Percentiles rank a stretch among this genome's conserved stretches.
phyloP scores from a whole-genome alignment of 1,140 invertebrate species.

The Sarcophaga peregrina region DNA sequence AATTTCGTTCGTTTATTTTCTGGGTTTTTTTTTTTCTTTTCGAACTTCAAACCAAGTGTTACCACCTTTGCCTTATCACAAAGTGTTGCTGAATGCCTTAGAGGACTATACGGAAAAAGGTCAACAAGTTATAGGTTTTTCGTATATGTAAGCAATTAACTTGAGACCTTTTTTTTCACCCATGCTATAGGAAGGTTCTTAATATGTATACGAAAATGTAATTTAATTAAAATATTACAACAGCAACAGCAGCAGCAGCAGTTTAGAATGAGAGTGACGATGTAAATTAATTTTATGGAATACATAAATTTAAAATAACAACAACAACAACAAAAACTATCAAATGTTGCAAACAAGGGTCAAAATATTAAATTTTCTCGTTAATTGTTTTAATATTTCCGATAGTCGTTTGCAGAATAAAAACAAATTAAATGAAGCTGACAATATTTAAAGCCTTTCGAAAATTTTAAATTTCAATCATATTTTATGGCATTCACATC shows the following conservation, averaged over 20 bases:
- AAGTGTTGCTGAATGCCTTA: no score
- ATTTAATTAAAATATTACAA: conserved; percentile 22
- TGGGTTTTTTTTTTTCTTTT: no score
- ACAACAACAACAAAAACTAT: neutral
- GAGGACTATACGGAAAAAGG: neutral
- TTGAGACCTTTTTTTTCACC: neutral
- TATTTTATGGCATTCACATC: conserved; percentile 16
- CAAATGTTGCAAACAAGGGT: conserved; percentile 21
- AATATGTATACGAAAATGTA: neutral
- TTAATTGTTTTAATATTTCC: conserved; percentile 40
- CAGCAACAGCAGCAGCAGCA: neutral
- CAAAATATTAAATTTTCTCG: conserved; percentile 16
- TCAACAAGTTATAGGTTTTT: conserved; percentile 7
- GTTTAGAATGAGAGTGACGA: no score
- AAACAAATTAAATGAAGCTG: neutral
- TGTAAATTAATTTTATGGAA: no score
- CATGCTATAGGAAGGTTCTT: neutral
- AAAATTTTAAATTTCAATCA: conserved; percentile 20
- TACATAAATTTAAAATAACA: no score
- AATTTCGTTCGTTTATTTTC: no score
- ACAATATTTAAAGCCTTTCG: neutral
- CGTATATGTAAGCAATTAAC: conserved; percentile 1
- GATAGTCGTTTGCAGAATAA: neutral
- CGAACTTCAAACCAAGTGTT: no score
- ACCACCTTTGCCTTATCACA: no score